A percentile compares a stretch with the other conserved stretches of the same genome.
phyloP scores from a whole-genome alignment of 2,888 invertebrate species.

The Pinctada fucata region DNA sequence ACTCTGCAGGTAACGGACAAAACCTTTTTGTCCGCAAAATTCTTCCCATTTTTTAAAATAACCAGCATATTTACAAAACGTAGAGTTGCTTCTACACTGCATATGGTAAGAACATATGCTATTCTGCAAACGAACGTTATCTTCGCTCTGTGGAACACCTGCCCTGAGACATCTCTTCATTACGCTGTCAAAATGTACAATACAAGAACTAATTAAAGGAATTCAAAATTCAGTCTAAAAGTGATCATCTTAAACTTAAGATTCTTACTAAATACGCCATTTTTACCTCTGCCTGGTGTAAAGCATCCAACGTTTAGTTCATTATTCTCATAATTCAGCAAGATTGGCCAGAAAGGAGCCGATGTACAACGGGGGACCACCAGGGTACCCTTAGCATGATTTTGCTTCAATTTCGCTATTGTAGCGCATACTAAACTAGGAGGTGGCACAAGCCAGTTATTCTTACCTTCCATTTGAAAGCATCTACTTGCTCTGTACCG shows the following conservation, averaged over 20 bases:
- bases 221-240: background rate
- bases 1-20: background rate
- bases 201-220: background rate
- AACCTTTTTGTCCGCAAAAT: background rate
- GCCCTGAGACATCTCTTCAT: too few relatives aligned
- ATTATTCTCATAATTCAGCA: background rate
- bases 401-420: background rate
- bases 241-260: background rate
- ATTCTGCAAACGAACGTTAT: background rate
- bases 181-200: background rate
- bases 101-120: background rate
- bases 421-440: background rate
- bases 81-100: background rate
- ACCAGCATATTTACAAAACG: background rate
- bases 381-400: background rate
- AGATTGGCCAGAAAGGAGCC: background rate
- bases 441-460: background rate
- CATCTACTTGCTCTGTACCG: constrained; percentile 26
- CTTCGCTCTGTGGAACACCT: too few relatives aligned
- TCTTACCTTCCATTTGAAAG: constrained; percentile 12
- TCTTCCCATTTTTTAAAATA: background rate
- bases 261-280: background rate
- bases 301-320: too few relatives aligned
- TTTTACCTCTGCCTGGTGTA: background rate
- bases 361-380: background rate